Conservation (phyloP, 2,113 vertebrate species). For the Spilogale gracilis region DNA sequence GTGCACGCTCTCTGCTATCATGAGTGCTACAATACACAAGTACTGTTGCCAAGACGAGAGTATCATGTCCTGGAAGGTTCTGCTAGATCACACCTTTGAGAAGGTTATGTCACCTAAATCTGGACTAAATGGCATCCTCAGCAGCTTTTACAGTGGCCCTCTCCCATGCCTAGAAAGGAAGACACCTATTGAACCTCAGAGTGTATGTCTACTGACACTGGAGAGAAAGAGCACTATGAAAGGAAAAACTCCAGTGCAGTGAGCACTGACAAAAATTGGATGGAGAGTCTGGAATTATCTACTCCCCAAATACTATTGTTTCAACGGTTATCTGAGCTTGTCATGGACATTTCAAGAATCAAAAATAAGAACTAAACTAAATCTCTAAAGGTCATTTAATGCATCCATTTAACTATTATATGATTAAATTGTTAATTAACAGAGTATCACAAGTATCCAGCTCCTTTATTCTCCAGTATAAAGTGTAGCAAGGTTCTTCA, state of each 20-base stretch:
- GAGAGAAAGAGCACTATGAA: background rate
- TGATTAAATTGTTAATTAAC: background rate
- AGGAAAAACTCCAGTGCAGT: background rate
- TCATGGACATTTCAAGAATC: background rate
- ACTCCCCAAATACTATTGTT: background rate
- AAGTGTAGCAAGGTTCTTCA: conserved; percentile 4
- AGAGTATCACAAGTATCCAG: background rate
- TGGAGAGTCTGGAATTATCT: background rate
- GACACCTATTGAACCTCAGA: background rate
- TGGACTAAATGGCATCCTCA: background rate
- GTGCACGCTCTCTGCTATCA: too few relatives aligned
- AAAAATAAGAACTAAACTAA: conserved; percentile 51
- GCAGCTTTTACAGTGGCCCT: background rate
- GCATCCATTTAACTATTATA: conserved; percentile 13
- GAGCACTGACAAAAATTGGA: background rate
- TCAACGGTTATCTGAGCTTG: background rate
- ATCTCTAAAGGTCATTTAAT: background rate
- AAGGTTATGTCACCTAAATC: background rate
- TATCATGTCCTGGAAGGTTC: background rate
- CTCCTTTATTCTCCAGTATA: conserved; percentile 9
- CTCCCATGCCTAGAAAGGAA: background rate
- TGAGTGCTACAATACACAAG: background rate
- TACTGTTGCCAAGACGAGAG: background rate
- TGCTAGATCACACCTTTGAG: background rate
- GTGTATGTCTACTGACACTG: background rate